Base-by-base conservation (phyloP, 2,888 invertebrate species). In the Branchellion lobata region DNA sequence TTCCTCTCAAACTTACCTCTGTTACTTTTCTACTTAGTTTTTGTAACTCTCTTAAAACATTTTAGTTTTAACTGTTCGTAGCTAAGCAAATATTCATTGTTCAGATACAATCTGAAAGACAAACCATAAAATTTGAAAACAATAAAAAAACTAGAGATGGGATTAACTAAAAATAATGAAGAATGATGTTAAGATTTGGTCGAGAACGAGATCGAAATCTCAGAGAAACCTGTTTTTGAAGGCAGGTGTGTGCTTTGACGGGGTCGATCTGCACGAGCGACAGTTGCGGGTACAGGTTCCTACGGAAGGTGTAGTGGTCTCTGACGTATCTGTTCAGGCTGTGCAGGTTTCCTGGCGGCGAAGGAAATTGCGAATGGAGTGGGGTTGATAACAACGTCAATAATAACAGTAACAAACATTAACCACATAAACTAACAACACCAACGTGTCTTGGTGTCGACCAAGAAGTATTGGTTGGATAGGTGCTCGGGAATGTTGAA, bases 231-330 rank as follows among this genome's bases (percentile, higher is more conserved):
- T 87, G 85, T 83, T 86, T 86, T 82, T 88, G 87, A 34, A 98
- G 89, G 1, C 94, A 94, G 83, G 93, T 91, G 86, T 93, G 94
- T 0, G 98, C 98, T 79, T 93, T 93, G 27, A 94, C 93, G 0
- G 94, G 93, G 85, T 94, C 92, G 94, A 98, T 94, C 84, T 94
- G 92, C 2, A 96, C 92, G 81, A 99, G 89, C 81, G 94, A 94
- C 69, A 99, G 89, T 87, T 99, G 98, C 0, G 99, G 99, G 88
- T 99, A 98, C 87, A 97, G 96, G 0, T 97, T 96, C 21, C 99
- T 91, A 86, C 96, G 95, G 89, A 95, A 95, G 89, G 94, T 95
- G 87, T 95, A 95, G 86, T 92, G 93, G 87, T 99, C 99, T 65
- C 99, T 91, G 0, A 99, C 98, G 87, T 96, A 98, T 80, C 95